phyloP scores from a whole-genome alignment of 1,140 invertebrate genomes.

The Drosophila equinoxialis region DNA sequence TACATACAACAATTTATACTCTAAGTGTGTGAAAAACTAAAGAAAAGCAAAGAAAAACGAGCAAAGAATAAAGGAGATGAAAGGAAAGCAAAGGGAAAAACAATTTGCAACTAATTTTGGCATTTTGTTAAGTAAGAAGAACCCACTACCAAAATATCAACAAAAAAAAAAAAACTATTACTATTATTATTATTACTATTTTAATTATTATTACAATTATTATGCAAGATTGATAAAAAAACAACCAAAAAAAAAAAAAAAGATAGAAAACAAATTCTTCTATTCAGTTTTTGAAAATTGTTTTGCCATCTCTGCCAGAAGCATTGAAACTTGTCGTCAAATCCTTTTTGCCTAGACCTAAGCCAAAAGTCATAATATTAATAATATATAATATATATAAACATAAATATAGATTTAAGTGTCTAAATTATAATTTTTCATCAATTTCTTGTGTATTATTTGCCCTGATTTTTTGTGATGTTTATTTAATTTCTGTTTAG shows the following conservation, averaged over 20 bases:
- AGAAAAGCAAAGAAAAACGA: conserved; percentile 42
- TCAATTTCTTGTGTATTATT: conserved; percentile 19
- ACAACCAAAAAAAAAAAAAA: too few species aligned
- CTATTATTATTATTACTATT: conserved; percentile 28
- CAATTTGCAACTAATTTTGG: conserved; percentile 63
- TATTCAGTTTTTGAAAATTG: conserved; percentile 62
- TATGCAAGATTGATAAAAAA: conserved; percentile 28
- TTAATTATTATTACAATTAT: conserved; percentile 25
- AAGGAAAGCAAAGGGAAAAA: conserved; percentile 3
- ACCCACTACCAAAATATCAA: conserved; percentile 66
- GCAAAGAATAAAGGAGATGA: conserved; percentile 15
- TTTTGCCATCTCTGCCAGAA: conserved; percentile 76
- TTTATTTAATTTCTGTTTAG: conserved; percentile 43
- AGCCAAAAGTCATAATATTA: conserved; percentile 76
- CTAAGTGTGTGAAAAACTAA: conserved; percentile 36
- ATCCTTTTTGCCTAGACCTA: conserved; percentile 64
- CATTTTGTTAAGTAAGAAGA: conserved; percentile 59
- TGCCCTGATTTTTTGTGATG: conserved; percentile 71
- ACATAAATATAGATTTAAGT: conserved; percentile 41
- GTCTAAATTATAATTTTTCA: conserved; percentile 32
- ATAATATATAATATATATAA: conserved; percentile 40
- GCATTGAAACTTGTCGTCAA: conserved; percentile 37
- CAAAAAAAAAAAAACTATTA: conserved; percentile 6
- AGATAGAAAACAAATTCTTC: background rate
- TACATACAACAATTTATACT: conserved; percentile 43